phyloP scores from a whole-genome alignment of 2,113 vertebrate genomes.

The Nibea coibor region DNA sequence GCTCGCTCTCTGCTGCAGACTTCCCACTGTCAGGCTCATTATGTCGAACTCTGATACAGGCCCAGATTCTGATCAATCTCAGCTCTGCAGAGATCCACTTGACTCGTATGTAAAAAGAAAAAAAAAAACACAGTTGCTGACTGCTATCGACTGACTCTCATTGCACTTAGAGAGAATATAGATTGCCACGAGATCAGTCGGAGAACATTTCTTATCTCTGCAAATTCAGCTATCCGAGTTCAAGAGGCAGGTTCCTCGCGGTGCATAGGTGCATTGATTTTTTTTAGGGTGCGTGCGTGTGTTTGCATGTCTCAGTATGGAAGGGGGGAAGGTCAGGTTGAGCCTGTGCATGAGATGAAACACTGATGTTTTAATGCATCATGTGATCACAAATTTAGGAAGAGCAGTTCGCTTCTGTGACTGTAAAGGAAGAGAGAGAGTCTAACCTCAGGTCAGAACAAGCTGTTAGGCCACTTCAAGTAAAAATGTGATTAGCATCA shows the following conservation, averaged over 20 bases:
- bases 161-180: slow-evolving; percentile 41
- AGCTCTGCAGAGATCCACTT: slow-evolving; percentile 52
- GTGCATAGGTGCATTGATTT: slow-evolving; percentile 51
- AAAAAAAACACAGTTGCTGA: slow-evolving; percentile 40
- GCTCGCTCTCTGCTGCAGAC: slow-evolving; percentile 14
- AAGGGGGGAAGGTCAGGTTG: slow-evolving; percentile 7
- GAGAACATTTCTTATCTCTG: slow-evolving; percentile 44
- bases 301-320: slow-evolving; percentile 30
- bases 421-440: background rate
- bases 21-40: slow-evolving; percentile 46
- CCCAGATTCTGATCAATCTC: slow-evolving; percentile 48
- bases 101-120: slow-evolving; percentile 32
- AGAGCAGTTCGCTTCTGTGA: background rate
- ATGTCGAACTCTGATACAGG: slow-evolving; percentile 40
- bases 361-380: slow-evolving; percentile 14
- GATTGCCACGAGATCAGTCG: slow-evolving; percentile 50
- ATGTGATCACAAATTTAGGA: background rate
- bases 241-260: slow-evolving; percentile 16
- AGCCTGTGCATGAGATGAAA: slow-evolving; percentile 5
- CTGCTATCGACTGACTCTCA: slow-evolving; percentile 61
- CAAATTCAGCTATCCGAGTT: slow-evolving; percentile 57
- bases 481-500: background rate
- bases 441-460: background rate
- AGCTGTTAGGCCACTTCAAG: background rate
- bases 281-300: background rate